Evolutionary conservation across 2,113 vertebrate genomes (phyloP).

Genomic region (Acanthochromis polyacanthus): DNA sequence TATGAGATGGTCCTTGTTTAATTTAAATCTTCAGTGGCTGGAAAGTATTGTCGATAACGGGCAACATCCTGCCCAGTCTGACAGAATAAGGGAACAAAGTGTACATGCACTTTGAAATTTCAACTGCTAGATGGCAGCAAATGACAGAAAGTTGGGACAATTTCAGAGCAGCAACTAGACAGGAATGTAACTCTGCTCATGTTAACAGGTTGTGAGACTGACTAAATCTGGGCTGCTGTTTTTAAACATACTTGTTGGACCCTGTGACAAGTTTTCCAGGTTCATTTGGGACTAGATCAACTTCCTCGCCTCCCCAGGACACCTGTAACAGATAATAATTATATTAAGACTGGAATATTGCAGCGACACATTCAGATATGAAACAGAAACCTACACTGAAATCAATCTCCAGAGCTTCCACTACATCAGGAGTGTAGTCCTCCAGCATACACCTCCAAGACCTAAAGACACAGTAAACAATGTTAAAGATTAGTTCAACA

Average conservation of each 20-base stretch:
- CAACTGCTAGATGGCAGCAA: background rate
- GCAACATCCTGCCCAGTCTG: no score
- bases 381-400: constrained; percentile 79
- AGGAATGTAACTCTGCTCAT: background rate
- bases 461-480: constrained; percentile 62
- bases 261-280: constrained; percentile 74
- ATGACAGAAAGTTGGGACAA: background rate
- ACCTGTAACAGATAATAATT: constrained; percentile 70
- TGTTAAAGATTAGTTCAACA: background rate
- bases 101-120: background rate
- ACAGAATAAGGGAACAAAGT: no score
- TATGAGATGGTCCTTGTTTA: no score
- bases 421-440: constrained; percentile 65
- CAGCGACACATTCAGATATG: background rate
- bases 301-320: constrained; percentile 65
- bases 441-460: constrained; percentile 78
- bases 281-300: constrained; percentile 75
- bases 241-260: constrained; percentile 75
- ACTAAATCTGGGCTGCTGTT: background rate
- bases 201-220: background rate
- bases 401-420: constrained; percentile 45
- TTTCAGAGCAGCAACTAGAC: no score
- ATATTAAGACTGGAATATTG: background rate
- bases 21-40: no score
- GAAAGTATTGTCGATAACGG: no score